Base-by-base conservation (phyloP, 2,888 invertebrate genomes). In the Gastracanthus pulcherrimus region DNA sequence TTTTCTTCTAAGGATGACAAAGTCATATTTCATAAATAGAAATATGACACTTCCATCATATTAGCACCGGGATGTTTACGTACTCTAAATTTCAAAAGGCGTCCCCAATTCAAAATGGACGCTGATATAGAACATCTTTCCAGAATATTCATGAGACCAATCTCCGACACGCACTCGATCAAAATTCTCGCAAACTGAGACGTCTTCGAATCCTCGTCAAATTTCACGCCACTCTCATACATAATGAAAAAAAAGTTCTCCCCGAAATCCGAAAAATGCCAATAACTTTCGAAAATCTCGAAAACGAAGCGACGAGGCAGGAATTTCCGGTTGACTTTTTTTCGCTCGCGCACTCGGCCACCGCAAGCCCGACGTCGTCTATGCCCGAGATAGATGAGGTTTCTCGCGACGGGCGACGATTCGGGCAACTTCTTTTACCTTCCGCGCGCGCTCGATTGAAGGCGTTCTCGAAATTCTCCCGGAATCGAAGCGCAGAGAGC, bases 391-490 rank as follows among this genome's bases (percentile, higher is more conserved):
- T 0, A 34, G 62, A 62, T 23, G 70, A 70, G n/a, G 34, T 23
- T 36, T n/a, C 36, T 29, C 23, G 26, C 26, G 36, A 13, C 51
- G 19, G 69, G 45, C n/a, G 48, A 16, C 23, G 31, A 13, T 19
- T 36, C 29, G n/a, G n/a, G n/a, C n/a, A n/a, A n/a, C n/a, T n/a
- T n/a, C n/a, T n/a, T n/a, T n/a, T n/a, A n/a, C n/a, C n/a, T n/a
- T n/a, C n/a, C n/a, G n/a, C n/a, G 16, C 23, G 45, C 55, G 41
- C 60, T 72, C 60, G 41, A 72, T 60, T 31, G 45, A 29, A 72
- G 71, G 62, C 58, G 38, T 58, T 31, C 76, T 34, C 76, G 69
- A 60, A 26, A 60, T 69, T 70, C 69, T 41, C 58, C 55, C 1
- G 6, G n/a, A 36, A 29, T 16, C 60, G 36, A n/a, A n/a, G n/a